A percentile compares a stretch with the other conserved stretches of the same genome.
phyloP scores from a whole-genome alignment of 1,140 invertebrate species.

The Drosophila kikkawai region DNA sequence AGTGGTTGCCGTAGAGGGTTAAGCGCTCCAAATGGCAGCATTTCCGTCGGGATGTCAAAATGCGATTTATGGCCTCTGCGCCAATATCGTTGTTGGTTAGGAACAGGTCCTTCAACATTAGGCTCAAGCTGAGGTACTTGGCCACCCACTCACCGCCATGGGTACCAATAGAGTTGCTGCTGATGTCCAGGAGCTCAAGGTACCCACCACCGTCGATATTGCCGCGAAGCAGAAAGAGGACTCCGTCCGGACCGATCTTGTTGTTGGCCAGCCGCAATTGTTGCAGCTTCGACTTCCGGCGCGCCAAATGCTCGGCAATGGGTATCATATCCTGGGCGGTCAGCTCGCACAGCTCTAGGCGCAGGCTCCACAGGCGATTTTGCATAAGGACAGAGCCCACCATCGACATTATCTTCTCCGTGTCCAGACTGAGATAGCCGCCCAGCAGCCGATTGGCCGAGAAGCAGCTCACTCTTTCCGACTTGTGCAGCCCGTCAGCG shows the following conservation, averaged over 20 bases:
- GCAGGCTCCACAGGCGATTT: slow-evolving; percentile 54
- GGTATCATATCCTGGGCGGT: slow-evolving; percentile 67
- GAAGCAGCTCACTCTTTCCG: slow-evolving; percentile 36
- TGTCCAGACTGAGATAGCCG: slow-evolving; percentile 49
- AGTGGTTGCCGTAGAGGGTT: slow-evolving; percentile 62
- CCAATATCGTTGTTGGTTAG: slow-evolving; percentile 63
- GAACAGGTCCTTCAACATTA: slow-evolving; percentile 48
- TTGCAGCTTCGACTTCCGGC: slow-evolving; percentile 11
- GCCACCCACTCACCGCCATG: slow-evolving; percentile 71
- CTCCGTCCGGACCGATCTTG: slow-evolving; percentile 61
- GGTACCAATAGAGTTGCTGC: slow-evolving; percentile 59
- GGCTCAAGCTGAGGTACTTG: slow-evolving; percentile 51
- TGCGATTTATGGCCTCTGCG: slow-evolving; percentile 35
- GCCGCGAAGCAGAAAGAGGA: slow-evolving; percentile 55
- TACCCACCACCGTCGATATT: slow-evolving; percentile 18
- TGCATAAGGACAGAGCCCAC: slow-evolving; percentile 68
- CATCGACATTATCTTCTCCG: slow-evolving; percentile 61
- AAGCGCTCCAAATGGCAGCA: slow-evolving; percentile 45
- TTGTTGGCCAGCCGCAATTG: slow-evolving; percentile 60
- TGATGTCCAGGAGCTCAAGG: slow-evolving; percentile 61
- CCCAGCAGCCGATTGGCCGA: slow-evolving; percentile 56
- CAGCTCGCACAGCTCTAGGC: slow-evolving; percentile 65
- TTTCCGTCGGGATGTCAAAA: slow-evolving; percentile 67
- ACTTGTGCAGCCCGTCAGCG: slow-evolving; percentile 74
- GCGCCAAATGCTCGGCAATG: slow-evolving; percentile 60